Base-by-base conservation (phyloP, 2,888 invertebrate species). In the Sipha maydis region DNA sequence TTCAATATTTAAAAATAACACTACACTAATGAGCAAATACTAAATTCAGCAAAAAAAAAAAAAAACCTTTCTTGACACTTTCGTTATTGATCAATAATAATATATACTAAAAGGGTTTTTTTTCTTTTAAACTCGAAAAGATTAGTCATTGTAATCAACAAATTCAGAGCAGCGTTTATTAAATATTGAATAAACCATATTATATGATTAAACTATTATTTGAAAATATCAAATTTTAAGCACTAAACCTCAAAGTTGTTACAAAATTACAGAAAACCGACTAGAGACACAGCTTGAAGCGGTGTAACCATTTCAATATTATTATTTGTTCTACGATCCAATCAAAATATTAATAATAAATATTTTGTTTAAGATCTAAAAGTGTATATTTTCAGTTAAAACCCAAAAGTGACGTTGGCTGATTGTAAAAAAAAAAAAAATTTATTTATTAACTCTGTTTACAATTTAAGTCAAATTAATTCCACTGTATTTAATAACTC, bases 101-200 rank as follows among this genome's bases (percentile, higher is more conserved):
- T 17, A 54, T 54, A 54, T 11, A 54, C 21, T 56, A 5, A 21
- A 34, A 34, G 4, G 34, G 34, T 2, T 34, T 34, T 34, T 34
- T 34, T 56, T 25, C 1, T 56, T 78, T 78, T 25, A 78, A 21
- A 78, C 56, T 25, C 31, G 56, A 31, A 78, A 78, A 56, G 25
- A 78, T 78, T 56, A 21, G 34, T 79, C 56, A 61, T 34, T 4
- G 21, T 14, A 34, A 25, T 56, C 34, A 34, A 48, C 25, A 34
- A 34, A 56, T 25, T 11, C 28, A 54, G 8, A 56, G 28, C 31
- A 11, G 31, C 31, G 28, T 11, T 31, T 5, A 78, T 78, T 56
- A 34, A 79, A 34, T 56, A 19, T 11, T 79, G 25, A 34, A 79
- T 79, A 61, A 61, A 79, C 34, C 25, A 79, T 34, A 17, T 79